Evolutionary conservation across 2,888 invertebrate genomes (phyloP).

Genomic region (Globia sparganii): DNA sequence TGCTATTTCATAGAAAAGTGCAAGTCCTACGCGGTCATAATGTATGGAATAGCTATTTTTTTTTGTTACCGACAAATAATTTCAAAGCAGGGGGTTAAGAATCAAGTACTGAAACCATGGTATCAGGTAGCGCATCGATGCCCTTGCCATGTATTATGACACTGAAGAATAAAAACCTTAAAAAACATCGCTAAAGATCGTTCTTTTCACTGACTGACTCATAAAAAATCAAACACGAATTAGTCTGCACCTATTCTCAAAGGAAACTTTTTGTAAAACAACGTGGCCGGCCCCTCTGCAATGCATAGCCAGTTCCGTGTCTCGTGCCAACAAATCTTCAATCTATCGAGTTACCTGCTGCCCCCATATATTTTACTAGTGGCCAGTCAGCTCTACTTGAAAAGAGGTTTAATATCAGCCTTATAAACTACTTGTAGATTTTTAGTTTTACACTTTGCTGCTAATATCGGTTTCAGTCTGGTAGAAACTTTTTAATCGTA

Average conservation of each 20-base stretch:
- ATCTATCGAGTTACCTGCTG: constrained; percentile 49
- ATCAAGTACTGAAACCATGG: no score
- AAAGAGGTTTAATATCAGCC: constrained; percentile 44
- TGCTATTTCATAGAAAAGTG: no score
- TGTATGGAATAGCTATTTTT: no score
- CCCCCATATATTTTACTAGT: constrained; percentile 32
- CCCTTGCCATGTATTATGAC: neutral
- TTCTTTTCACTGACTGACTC: neutral
- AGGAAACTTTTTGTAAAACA: constrained; percentile 31
- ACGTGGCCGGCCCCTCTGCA: constrained; percentile 20
- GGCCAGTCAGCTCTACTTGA: constrained; percentile 35
- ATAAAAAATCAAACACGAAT: neutral
- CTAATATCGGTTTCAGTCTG: neutral
- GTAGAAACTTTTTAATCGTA: neutral
- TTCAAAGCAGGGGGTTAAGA: no score
- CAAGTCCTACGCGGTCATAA: no score
- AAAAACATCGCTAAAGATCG: neutral
- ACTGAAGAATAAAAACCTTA: neutral
- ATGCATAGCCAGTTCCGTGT: constrained; percentile 43
- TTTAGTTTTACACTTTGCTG: constrained; percentile 1
- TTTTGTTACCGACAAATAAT: no score
- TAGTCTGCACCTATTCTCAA: constrained; percentile 2
- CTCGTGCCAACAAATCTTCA: constrained; percentile 58
- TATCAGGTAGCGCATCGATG: no score
- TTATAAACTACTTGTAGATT: constrained; percentile 7